These are phyloP conservation scores for Cybosia mesomella DNA, from an alignment of 2,888 invertebrate species.

Conservation along the genomic window DNA sequence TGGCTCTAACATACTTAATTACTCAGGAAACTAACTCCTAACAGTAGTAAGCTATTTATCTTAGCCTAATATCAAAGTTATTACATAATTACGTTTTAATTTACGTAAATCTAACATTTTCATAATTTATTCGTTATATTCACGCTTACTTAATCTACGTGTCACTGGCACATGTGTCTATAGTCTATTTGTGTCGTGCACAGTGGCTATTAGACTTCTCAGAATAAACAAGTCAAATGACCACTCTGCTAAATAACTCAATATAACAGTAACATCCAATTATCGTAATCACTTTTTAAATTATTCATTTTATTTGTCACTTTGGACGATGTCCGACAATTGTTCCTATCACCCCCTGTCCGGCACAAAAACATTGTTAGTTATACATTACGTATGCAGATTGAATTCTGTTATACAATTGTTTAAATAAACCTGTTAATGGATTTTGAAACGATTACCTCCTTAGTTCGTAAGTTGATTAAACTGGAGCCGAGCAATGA, in stretches of 20 bases:
- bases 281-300: slow-evolving; percentile 66
- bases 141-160: too few species aligned
- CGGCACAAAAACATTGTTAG: slow-evolving; percentile 72
- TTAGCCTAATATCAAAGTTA: too few species aligned
- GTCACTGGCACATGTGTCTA: too few species aligned
- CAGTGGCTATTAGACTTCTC: background rate
- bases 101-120: too few species aligned
- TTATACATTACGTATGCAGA: slow-evolving; percentile 78
- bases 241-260: slow-evolving; percentile 46
- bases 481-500: slow-evolving; percentile 35
- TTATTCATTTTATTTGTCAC: slow-evolving; percentile 75
- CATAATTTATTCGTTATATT: too few species aligned
- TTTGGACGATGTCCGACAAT: slow-evolving; percentile 74
- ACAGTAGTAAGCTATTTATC: too few species aligned
- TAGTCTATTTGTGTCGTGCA: too few species aligned
- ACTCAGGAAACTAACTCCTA: too few species aligned
- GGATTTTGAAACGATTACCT: slow-evolving; percentile 49
- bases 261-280: slow-evolving; percentile 56
- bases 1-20: too few species aligned
- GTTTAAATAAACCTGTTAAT: slow-evolving; percentile 58
- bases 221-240: slow-evolving; percentile 36
- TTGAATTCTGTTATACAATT: slow-evolving; percentile 71
- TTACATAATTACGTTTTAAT: too few species aligned
- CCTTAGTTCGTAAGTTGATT: slow-evolving; percentile 55
- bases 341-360: slow-evolving; percentile 59